Base-by-base conservation (phyloP, 2,888 invertebrate genomes). In the Hirudinaria manillensis region DNA sequence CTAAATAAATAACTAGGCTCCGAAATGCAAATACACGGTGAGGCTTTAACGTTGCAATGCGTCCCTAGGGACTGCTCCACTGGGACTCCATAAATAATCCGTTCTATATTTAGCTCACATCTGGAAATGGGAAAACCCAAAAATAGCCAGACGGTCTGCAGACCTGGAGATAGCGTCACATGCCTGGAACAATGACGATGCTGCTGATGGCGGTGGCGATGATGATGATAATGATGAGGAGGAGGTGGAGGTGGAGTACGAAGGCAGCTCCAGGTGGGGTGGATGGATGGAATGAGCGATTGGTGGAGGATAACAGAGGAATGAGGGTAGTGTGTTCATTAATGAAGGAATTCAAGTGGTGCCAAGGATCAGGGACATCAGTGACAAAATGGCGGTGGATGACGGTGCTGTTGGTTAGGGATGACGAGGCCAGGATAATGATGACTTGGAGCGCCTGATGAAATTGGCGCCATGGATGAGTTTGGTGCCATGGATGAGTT, bases 151-250 rank as follows among this genome's bases (percentile, higher is more conserved):
- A 45, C 45, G 45, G 45, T 16, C 1, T 45, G 45, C 13, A 1
- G 45, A 45, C 45, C 45, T 45, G 45, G 45, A 45, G 45, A 45
- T 45, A 45, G 45, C 45, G 16, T 45, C 45, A 16, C 45, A 45
- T 45, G 10, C 4, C 13, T 45, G 1, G 27, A 34, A 36, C 16
- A 34, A 36, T 68, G 68, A 3, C 16, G 68, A 68, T 68, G 36
- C 27, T 34, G 68, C 1, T 24, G 68, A 36, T 32, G 68, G 34
- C 3, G 36, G 34, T 10, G 68, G 34, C 16, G 36, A 34, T 34
- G 68, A 68, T 68, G 68, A 68, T 68, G 68, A 68, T 68, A 34
- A 68, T 13, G 68, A 68, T 34, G 68, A 24, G 27, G 68, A 34
- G 13, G 68, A 34, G 61, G 21, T 61, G 61, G 61, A 2, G 19